These are phyloP conservation scores for Sprattus sprattus DNA, from an alignment of 2,113 vertebrate species.

Conservation along the genomic window DNA sequence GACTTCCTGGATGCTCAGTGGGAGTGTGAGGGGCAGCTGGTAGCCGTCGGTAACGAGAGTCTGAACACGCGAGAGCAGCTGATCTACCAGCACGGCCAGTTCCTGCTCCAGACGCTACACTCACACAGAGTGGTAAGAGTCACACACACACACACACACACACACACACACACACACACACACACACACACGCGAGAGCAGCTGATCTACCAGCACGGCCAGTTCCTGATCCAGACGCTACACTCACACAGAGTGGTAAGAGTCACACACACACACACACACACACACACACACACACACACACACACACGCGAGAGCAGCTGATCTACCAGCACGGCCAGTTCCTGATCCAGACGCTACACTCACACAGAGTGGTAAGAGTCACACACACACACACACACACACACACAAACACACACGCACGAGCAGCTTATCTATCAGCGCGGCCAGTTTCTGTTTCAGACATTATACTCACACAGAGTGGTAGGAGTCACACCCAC, in stretches of 20 bases:
- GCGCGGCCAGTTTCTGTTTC: too few species aligned
- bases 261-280: slow-evolving; percentile 7
- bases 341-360: slow-evolving; percentile 73
- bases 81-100: slow-evolving; percentile 79
- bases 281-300: slow-evolving; percentile 1
- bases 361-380: slow-evolving; percentile 71
- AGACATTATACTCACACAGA: too few species aligned
- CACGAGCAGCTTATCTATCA: too few species aligned
- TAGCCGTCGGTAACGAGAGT: slow-evolving; percentile 55
- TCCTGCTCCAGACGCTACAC: slow-evolving; percentile 71
- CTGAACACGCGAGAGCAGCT: slow-evolving; percentile 79
- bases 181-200: slow-evolving; percentile 58
- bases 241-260: slow-evolving; percentile 71
- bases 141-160: neutral
- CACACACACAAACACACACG: neutral
- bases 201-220: slow-evolving; percentile 79
- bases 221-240: slow-evolving; percentile 74
- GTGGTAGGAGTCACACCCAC: too few species aligned
- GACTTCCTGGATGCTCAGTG: slow-evolving; percentile 67
- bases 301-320: slow-evolving; percentile 70
- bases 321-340: slow-evolving; percentile 80
- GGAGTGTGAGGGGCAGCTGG: slow-evolving; percentile 68
- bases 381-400: neutral
- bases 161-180: slow-evolving; percentile 10
- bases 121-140: slow-evolving; percentile 70